Evolutionary conservation across 30 jellyfish, hydroid and myxozoan species (phyloP), one percentile per base, ranked within the genome.

Genomic region (Cassiopea xamachana): DNA sequence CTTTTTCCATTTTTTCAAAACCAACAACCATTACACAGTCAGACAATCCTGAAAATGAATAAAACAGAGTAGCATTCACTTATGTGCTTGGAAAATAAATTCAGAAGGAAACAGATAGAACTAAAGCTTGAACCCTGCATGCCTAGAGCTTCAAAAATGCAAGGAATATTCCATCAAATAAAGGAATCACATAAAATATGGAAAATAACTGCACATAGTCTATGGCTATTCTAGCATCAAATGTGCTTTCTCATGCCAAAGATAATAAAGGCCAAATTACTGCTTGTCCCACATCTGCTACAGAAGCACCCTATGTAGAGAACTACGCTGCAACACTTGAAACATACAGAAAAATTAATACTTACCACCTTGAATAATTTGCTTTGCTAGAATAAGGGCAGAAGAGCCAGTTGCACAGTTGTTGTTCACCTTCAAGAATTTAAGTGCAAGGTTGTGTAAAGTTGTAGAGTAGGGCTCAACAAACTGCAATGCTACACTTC

Each of bases 331-430:
- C 39, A 27, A 27, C 39, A 27, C 9, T 97, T 97, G 86, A 55
- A 60, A 79, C 83, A 9, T 64, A 64, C 8, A 64, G 39, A 7
- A 72, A 46, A 48, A 55, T 39, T 16, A 60, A 2, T 64, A 4
- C 92, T 19, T 27, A 94, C 98, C 98, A 76, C 98, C 98, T 73
- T 94, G 96, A 6, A 94, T 81, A n/a, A 87, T 75, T 81, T 94
- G 98, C 78, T 94, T 94, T 81, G 98, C 98, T 64, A 94, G 94
- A 62, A 77, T 8, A 76, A 94, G 89, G 39, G 98, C 98, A n/a
- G 98, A 74, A 14, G 98, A 94, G 1, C 98, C 98, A 80, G 98
- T 94, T 49, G 98, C 96, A 75, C 98, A 94, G 81, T 94, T 94
- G 89, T 94, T 94, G 92, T 94, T 90, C 19, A 94, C 98, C 98